Base-by-base conservation (phyloP, 2,888 invertebrate genomes). In the Leptura quadrifasciata region DNA sequence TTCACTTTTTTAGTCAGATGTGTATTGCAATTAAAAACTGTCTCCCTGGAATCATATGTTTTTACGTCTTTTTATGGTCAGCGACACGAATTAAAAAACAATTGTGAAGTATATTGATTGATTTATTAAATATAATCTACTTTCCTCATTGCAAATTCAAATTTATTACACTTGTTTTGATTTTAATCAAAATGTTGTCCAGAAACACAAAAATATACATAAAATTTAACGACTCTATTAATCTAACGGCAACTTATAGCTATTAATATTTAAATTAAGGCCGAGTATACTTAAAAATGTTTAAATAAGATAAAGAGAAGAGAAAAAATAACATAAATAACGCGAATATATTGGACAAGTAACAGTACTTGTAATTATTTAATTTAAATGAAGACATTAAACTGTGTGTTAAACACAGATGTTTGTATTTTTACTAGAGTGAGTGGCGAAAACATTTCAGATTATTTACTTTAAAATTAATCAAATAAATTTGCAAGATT, bases 41-140 rank as follows among this genome's bases (percentile, higher is more conserved):
- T 8, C 5, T 6, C 10, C 35, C 8, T 10, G 1, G 5, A n/a
- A 47, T n/a, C 47, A 47, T 47, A 47, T 47, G 47, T 1, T 47
- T n/a, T n/a, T 47, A n/a, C 2, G 15, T n/a, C n/a, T 47, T 47
- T 47, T n/a, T n/a, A 47, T 47, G 47, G 47, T 47, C n/a, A 47
- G n/a, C 15, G 47, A 47, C 12, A 15, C 12, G 1, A 47, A 47
- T n/a, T 47, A 47, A 47, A 47, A 6, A 47, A 2, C 12, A 39
- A 31, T 39, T 39, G 39, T 39, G 6, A 12, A 35, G 1, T 39
- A 6, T 15, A 15, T 15, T 15, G 15, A 47, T 5, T 47, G n/a
- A 47, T 47, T 47, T 47, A 15, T 47, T n/a, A 47, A n/a, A n/a
- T 47, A n/a, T n/a, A 47, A n/a, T n/a, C n/a, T n/a, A 47, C 47